Evolutionary conservation across 2,113 vertebrate species (phyloP).

Genomic region (Pungitius pungitius): DNA sequence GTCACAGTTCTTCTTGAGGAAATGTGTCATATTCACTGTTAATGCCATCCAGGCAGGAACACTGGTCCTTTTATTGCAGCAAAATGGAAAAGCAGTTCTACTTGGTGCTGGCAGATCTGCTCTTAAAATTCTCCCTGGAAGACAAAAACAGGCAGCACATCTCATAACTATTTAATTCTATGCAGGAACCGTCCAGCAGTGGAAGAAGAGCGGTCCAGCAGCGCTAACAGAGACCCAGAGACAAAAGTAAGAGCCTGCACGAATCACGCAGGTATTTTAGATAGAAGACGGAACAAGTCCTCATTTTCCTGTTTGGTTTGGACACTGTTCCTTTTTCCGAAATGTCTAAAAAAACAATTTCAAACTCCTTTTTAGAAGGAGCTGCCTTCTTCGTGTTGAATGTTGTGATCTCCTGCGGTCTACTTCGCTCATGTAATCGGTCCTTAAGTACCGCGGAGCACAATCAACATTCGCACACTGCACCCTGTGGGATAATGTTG

Average conservation of each 20-base stretch:
- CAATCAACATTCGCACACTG: neutral
- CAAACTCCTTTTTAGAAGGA: neutral
- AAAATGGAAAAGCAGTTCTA: too few species aligned
- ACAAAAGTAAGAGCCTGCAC: slow-evolving; percentile 84
- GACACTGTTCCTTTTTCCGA: neutral
- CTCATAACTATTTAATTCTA: too few species aligned
- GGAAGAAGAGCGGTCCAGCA: slow-evolving; percentile 90
- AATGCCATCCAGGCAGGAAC: slow-evolving; percentile 32
- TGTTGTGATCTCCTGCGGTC: neutral
- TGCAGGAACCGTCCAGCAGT: slow-evolving; percentile 86
- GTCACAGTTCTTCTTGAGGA: slow-evolving; percentile 36
- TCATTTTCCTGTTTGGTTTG: neutral
- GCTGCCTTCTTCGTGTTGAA: neutral
- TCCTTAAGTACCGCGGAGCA: neutral
- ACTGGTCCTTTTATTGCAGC: too few species aligned
- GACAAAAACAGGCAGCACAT: too few species aligned
- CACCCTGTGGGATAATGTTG: neutral
- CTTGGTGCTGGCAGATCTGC: too few species aligned
- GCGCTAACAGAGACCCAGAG: slow-evolving; percentile 90
- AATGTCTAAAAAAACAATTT: neutral
- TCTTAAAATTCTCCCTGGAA: too few species aligned
- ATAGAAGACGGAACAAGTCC: neutral
- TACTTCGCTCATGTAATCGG: neutral
- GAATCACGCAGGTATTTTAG: neutral
- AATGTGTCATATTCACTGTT: slow-evolving; percentile 48